Base-by-base conservation (phyloP, 2,113 vertebrate species). In the Osmerus eperlanus region DNA sequence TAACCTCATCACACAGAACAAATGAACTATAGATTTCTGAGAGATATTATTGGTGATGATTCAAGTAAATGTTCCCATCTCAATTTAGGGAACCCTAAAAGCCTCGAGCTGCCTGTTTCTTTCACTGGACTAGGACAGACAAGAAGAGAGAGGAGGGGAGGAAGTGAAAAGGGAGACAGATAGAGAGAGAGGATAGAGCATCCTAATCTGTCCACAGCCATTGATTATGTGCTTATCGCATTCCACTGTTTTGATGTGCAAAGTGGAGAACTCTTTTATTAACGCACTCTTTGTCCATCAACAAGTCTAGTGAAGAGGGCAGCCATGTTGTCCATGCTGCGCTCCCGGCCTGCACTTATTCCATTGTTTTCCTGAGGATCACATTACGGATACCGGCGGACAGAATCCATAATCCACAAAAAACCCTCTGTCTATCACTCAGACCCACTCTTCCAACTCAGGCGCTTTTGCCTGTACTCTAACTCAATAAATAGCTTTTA, bases 401-500 rank as follows among this genome's bases (percentile, higher is more conserved):
- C 83, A 78, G 74, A 87, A 92, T 90, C 91, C 81, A 91, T 91
- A 90, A 85, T 88, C 87, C 82, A 75, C 86, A 84, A 68, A 83
- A 89, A 89, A 87, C 86, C 86, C 89, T 88, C 85, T 89, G 85
- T 89, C 89, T 81, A 82, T 90, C 86, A 87, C 81, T 85, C 77
- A 13, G 15, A 21, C 68, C 41, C 67, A 55, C 65, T 67, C 72
- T 71, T 66, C 73, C 72, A 67, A 85, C 89, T 81, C 87, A 88
- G 89, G 86, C 79, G 81, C 88, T 90, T 84, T 87, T 65, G 79
- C 84, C 88, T 78, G 70, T 87, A 81, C 83, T 87, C 83, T 90
- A 92, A 93, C 91, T 89, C 89, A 86, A 92, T 92, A 91, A 91
- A 87, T 88, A 90, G 90, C 92, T 92, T 91, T 92, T 87, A 92